Conservation (phyloP, 2,113 vertebrate species). For the Chinchilla lanigera region DNA sequence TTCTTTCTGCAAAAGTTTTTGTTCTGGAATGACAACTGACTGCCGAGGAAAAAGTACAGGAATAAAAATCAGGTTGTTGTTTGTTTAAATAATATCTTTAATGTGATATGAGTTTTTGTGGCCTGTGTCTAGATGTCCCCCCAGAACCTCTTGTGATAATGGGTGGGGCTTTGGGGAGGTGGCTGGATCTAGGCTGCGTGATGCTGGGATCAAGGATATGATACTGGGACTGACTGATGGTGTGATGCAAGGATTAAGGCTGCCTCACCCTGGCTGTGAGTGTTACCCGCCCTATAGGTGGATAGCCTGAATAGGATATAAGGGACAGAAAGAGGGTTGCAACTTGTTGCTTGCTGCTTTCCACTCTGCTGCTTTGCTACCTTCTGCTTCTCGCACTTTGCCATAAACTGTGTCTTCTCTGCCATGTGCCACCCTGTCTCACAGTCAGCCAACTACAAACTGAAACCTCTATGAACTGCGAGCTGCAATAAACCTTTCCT, state of each 20-base stretch:
- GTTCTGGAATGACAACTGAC: not conserved
- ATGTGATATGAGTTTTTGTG: not conserved
- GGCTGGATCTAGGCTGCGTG: not conserved
- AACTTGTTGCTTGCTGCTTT: not conserved
- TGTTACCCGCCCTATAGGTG: not conserved
- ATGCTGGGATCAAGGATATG: not conserved
- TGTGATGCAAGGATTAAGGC: not conserved
- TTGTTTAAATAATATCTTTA: not conserved
- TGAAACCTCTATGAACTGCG: not conserved
- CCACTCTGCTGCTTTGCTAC: not conserved
- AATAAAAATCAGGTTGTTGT: not conserved
- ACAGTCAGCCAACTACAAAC: not conserved
- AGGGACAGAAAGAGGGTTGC: not conserved
- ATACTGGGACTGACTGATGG: not conserved
- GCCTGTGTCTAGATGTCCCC: not conserved
- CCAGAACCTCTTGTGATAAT: not conserved
- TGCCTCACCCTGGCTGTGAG: not conserved
- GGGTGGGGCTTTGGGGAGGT: not conserved
- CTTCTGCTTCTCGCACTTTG: not conserved
- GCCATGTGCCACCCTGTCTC: not conserved
- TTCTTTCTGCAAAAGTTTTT: not conserved
- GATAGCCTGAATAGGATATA: not conserved
- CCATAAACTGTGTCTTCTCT: not conserved
- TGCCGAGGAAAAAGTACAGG: rapidly evolving
- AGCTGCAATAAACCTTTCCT: not conserved